Base-by-base conservation (phyloP, 2,113 vertebrate species). In the Zapus hudsonius region DNA sequence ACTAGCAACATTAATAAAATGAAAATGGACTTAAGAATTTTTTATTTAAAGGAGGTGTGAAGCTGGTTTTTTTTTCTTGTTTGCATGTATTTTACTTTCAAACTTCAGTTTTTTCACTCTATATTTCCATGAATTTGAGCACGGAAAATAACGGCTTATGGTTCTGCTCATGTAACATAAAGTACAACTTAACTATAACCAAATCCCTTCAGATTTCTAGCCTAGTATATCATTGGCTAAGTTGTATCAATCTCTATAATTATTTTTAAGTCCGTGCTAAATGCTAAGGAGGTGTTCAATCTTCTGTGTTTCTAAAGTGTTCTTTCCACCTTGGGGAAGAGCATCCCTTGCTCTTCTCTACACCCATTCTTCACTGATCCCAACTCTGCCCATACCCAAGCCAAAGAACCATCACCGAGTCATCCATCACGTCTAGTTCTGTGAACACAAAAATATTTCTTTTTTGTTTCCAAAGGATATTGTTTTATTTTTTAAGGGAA, bases 1-100 rank as follows among this genome's bases (percentile, higher is more conserved):
- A 97, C 96, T 96, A 97, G 96, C 97, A 97, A 97, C 96, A 96
- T 96, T 98, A 98, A 98, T 98, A 97, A 98, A 98, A 98, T 96
- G 81, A 95, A 97, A 96, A 96, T 93, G 59, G 22, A 95, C 90
- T 95, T 97, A 96, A 97, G 92, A 94, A 0, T 95, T 97, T 95
- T 97, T 94, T 96, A 90, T 92, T 95, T 22, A 89, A 75, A 89
- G 67, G 82, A 81, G 78, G 81, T 97, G 87, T 94, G 95, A 96
- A 96, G 74, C 82, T 96, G 31, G n/a, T 92, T 90, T 27, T 75
- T 79, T 92, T 93, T 16, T 76, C 84, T 87, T 95, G 7, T 92
- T 66, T 63, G 64, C 16, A 36, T 61, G 47, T 94, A 83, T 40
- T 93, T 79, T 52, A 52, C 52, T 92, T 96, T 96, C 3, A 63